Evolutionary conservation across 2,797 vertebrate genomes (phyloP).

Genomic region (Mico argentatus): DNA sequence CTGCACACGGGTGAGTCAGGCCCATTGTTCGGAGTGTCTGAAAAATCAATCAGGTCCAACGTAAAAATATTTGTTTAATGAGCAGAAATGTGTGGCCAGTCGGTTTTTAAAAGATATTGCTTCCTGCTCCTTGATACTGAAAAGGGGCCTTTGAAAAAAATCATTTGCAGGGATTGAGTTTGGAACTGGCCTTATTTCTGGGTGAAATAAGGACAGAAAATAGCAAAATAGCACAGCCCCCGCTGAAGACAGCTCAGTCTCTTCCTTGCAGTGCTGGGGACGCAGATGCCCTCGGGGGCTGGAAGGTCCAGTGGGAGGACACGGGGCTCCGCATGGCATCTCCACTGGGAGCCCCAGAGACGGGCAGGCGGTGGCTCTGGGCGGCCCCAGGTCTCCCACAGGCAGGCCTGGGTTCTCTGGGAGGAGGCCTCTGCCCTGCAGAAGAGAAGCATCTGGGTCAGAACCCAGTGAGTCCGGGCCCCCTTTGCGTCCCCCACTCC

Average conservation of each 20-base stretch:
- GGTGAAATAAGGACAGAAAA: background rate
- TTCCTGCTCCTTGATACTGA: constrained; percentile 56
- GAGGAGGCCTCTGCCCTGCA: background rate
- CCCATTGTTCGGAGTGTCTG: background rate
- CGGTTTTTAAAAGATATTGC: constrained; percentile 53
- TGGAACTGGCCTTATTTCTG: background rate
- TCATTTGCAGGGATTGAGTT: background rate
- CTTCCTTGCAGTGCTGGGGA: background rate
- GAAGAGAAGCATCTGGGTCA: background rate
- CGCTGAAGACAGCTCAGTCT: accelerated
- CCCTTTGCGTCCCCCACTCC: too few relatives aligned
- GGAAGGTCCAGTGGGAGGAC: accelerated
- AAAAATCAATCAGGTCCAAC: constrained; percentile 50
- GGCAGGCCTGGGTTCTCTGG: background rate
- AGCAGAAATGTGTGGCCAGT: constrained; percentile 51
- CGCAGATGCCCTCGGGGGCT: accelerated
- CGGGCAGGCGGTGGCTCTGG: accelerated
- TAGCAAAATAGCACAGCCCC: background rate
- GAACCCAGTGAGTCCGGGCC: background rate
- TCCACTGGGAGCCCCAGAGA: background rate
- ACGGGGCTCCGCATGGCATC: background rate
- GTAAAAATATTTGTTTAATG: constrained; percentile 58
- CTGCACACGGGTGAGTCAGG: constrained; percentile 36
- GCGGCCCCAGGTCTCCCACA: accelerated
- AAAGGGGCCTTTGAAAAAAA: constrained; percentile 9